These are phyloP conservation scores for Drosophila arawakana DNA, from an alignment of 1,140 invertebrate species.

Conservation along the genomic window DNA sequence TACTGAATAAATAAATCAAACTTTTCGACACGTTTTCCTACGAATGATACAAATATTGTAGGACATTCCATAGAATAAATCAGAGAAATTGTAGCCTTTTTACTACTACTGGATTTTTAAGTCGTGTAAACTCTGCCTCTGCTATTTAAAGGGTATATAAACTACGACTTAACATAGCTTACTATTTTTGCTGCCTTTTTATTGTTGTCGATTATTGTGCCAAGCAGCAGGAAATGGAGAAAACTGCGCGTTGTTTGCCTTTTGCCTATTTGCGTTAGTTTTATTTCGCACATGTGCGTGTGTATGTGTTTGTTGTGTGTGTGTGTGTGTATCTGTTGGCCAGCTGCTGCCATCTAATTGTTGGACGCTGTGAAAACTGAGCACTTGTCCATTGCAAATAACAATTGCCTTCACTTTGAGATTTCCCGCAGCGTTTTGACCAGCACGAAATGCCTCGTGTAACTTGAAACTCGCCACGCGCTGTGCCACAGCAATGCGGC, in stretches of 20 bases:
- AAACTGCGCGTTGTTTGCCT: conserved; percentile 10
- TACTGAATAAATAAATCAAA: too few relatives aligned
- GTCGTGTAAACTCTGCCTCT: too few relatives aligned
- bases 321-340: conserved; percentile 32
- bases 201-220: conserved; percentile 76
- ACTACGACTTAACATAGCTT: neutral
- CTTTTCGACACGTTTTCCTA: too few relatives aligned
- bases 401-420: conserved; percentile 80
- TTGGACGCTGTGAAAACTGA: conserved; percentile 75
- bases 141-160: neutral
- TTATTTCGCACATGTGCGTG: conserved; percentile 16
- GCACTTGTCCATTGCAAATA: conserved; percentile 72
- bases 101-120: too few relatives aligned
- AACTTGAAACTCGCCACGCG: conserved; percentile 72
- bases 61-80: too few relatives aligned
- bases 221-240: neutral
- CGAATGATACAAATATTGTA: too few relatives aligned
- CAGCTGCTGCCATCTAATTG: conserved; percentile 79
- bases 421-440: conserved; percentile 75
- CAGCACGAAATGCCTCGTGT: conserved; percentile 75
- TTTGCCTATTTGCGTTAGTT: conserved; percentile 39
- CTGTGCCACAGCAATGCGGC: conserved; percentile 9
- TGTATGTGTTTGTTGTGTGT: conserved; percentile 23
- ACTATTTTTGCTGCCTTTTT: conserved; percentile 49
- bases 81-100: too few relatives aligned